Evolutionary conservation across 2,888 invertebrate species (phyloP), one percentile per base, ranked within the genome.

Genomic region (Mesoligia furuncula): DNA sequence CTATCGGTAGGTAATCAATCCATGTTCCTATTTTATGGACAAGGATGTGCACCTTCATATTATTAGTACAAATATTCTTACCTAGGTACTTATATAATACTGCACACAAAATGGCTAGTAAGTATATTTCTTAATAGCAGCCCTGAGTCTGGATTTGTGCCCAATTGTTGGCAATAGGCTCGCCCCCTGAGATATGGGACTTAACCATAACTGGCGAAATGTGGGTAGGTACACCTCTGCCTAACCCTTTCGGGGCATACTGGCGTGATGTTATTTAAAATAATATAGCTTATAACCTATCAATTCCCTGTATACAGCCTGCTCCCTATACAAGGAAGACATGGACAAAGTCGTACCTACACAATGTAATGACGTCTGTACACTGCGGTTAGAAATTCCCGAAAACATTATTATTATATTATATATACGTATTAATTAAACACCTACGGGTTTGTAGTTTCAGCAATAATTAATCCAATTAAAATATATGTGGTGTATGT

Each of bases 311-410:
- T 85, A 73, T 13, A 20, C 8, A 59, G 2, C 27, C 2, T 36
- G 27, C 27, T 36, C 24, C 24, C 24, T 17, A 8, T 39, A 86
- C 45, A 79, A 75, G 85, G 85, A 84, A 67, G 48, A 51, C 59
- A 54, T 69, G 42, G 42, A 48, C 77, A 64, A 66, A 64, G 39
- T 61, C 5, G 13, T 72, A 73, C 67, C 84, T 83, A 79, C 17
- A n/a, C 6, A 13, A 1, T 57, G 39, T 54, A 59, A 66, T 87
- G 80, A 84, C 84, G 87, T 75, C 31, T 11, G 17, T 59, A 20
- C 48, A 73, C 57, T 83, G 81, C 39, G 87, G 88, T 88, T 77
- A 80, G 67, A 85, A 85, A 85, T 81, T 87, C 75, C 88, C 82
- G 75, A 87, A 87, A 88, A 78, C 66, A 65, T 70, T 74, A 83